Conservation (phyloP, 2,113 vertebrate genomes). For the Globicephala melas region DNA sequence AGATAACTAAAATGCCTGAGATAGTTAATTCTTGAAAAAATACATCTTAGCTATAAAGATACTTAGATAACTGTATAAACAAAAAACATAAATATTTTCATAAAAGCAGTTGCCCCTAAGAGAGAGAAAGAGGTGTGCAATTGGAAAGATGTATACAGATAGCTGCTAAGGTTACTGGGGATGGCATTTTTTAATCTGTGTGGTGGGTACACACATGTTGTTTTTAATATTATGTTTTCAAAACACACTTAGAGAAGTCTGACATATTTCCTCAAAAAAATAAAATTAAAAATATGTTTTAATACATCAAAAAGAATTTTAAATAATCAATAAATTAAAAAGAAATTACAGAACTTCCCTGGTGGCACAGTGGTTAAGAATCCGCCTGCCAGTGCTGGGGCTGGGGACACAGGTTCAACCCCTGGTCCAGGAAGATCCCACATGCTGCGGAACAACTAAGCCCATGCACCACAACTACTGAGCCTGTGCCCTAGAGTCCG, state of each 20-base stretch:
- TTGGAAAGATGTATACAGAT: not conserved
- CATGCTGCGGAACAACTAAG: not conserved
- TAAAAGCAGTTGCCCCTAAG: not conserved
- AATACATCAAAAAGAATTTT: not conserved
- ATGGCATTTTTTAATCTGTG: not conserved
- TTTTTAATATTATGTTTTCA: constrained; percentile 38
- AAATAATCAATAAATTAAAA: constrained; percentile 41
- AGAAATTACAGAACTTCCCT: not conserved
- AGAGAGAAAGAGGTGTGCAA: not conserved
- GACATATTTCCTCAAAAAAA: constrained; percentile 4
- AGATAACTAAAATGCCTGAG: not conserved
- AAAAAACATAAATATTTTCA: not conserved
- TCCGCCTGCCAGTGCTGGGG: not conserved
- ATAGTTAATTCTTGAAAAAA: not conserved
- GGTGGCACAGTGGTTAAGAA: not conserved
- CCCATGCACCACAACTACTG: not conserved
- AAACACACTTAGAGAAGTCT: not conserved
- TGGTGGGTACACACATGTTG: not conserved
- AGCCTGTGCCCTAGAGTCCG: too few relatives aligned
- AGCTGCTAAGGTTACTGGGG: not conserved
- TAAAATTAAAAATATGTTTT: constrained; percentile 15
- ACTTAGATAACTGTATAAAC: not conserved
- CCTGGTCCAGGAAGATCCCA: not conserved
- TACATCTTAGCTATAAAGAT: not conserved
- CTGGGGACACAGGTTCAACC: not conserved